These are phyloP conservation scores for Toxostoma redivivum DNA, from an alignment of 2,113 vertebrate species.

Conservation along the genomic window DNA sequence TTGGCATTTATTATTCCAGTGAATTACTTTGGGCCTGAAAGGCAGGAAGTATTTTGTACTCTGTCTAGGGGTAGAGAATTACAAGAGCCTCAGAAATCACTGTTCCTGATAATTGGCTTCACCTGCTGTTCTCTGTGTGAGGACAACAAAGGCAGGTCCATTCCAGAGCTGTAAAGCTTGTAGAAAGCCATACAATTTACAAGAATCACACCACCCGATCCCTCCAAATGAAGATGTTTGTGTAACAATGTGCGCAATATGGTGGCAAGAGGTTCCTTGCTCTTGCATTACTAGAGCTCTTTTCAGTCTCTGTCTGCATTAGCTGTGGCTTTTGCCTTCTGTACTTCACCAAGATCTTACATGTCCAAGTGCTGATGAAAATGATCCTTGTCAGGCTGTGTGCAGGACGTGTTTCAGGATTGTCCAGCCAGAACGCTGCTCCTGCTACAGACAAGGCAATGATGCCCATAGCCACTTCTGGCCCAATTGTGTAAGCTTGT, in stretches of 20 bases:
- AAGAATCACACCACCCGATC: neutral
- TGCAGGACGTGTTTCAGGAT: neutral
- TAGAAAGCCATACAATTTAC: neutral
- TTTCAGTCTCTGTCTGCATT: neutral
- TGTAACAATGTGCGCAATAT: neutral
- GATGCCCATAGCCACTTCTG: neutral
- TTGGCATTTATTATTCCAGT: neutral
- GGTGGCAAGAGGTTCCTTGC: neutral
- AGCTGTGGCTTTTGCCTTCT: neutral
- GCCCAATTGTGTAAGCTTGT: neutral
- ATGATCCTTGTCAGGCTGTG: neutral
- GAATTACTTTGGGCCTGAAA: neutral
- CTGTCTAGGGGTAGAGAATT: neutral
- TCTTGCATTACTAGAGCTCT: neutral
- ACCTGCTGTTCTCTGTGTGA: neutral
- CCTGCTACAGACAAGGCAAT: neutral
- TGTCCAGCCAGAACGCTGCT: neutral
- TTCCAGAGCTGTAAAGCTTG: neutral
- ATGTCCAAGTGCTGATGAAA: neutral
- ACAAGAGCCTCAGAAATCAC: neutral
- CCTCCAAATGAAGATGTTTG: neutral
- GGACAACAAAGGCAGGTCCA: neutral
- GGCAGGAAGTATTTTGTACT: neutral
- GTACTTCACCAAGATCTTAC: neutral
- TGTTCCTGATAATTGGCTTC: neutral